Evolutionary conservation across 1,140 invertebrate genomes (phyloP).

Genomic region (Coelopa frigida): DNA sequence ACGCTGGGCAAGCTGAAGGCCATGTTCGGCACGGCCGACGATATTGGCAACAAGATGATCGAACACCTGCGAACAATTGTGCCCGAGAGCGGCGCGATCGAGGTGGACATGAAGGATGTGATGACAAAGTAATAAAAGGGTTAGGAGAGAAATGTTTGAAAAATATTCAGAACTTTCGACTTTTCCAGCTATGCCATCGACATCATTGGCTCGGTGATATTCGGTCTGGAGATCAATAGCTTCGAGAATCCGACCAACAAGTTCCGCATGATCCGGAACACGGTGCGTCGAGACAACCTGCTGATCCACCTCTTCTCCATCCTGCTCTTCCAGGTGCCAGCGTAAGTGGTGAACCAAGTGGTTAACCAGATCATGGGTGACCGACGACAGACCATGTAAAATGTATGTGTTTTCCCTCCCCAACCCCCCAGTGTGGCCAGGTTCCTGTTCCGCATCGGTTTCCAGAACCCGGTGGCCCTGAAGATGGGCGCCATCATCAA

Average conservation of each 20-base stretch:
- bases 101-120: constrained; percentile 27
- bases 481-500: constrained; percentile 44
- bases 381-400: not conserved
- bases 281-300: constrained; percentile 7
- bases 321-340: constrained; percentile 27
- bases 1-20: constrained; percentile 51
- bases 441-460: constrained; percentile 21
- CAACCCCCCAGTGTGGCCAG: constrained; percentile 22
- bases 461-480: constrained; percentile 16
- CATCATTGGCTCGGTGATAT: constrained; percentile 33
- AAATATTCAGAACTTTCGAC: not conserved
- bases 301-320: constrained; percentile 18
- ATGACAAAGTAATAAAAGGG: constrained; percentile 17
- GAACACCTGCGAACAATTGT: constrained; percentile 21
- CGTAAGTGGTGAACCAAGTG: constrained; percentile 21
- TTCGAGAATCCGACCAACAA: constrained; percentile 32
- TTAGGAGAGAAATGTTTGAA: not conserved
- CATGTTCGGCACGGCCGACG: constrained; percentile 48
- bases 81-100: constrained; percentile 16
- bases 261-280: constrained; percentile 18
- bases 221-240: constrained; percentile 34
- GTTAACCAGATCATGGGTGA: not conserved
- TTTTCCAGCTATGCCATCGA: constrained; percentile 28
- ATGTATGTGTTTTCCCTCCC: no score
- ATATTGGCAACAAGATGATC: constrained; percentile 42